A percentile compares a stretch with the other conserved stretches of the same genome.
phyloP scores from a whole-genome alignment of 2,888 invertebrate genomes.

The Aphrophora alni region DNA sequence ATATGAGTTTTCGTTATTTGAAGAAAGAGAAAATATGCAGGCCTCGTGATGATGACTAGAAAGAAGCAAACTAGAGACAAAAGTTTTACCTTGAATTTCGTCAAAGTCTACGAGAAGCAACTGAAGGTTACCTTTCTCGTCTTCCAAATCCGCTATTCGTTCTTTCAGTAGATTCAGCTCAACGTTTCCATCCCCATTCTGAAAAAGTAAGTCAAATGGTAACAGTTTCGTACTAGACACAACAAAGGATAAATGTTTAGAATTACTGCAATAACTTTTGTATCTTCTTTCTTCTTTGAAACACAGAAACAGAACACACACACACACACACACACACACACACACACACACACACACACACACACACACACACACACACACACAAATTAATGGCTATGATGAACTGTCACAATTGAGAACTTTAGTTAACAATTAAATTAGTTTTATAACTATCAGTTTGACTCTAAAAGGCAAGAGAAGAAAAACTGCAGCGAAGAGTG shows the following conservation, averaged over 20 bases:
- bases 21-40: neutral
- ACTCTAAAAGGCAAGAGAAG: too few species aligned
- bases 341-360: too few species aligned
- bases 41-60: neutral
- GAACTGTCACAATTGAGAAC: too few species aligned
- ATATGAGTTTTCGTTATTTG: neutral
- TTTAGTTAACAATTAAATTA: too few species aligned
- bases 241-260: too few species aligned
- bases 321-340: too few species aligned
- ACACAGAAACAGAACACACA: too few species aligned
- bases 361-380: too few species aligned
- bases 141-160: slow-evolving; percentile 83
- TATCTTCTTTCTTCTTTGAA: neutral
- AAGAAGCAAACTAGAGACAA: neutral
- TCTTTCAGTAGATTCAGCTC: slow-evolving; percentile 72
- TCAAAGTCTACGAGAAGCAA: slow-evolving; percentile 82
- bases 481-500: too few species aligned
- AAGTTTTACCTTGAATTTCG: slow-evolving; percentile 54
- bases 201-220: slow-evolving; percentile 54
- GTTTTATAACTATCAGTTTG: too few species aligned
- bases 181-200: slow-evolving; percentile 71
- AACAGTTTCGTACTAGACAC: too few species aligned
- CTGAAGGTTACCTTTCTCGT: slow-evolving; percentile 91
- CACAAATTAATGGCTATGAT: too few species aligned
- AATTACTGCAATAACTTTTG: neutral